A percentile compares a stretch with the other conserved stretches of the same genome.
phyloP scores from a whole-genome alignment of 2,113 vertebrate genomes.

The Ceratotherium simum region DNA sequence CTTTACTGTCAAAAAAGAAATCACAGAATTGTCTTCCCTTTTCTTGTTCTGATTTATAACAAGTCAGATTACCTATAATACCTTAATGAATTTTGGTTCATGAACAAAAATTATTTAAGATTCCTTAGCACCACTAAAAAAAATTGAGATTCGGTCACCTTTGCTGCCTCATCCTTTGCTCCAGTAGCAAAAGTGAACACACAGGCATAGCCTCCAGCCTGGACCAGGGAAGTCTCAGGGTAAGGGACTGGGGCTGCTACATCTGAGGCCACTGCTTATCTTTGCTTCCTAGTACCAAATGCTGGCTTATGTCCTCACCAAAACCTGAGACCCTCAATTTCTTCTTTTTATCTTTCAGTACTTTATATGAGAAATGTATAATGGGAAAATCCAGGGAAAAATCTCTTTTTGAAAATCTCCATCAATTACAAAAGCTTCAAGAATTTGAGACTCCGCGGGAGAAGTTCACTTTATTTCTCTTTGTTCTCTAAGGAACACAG shows the following conservation, averaged over 20 bases:
- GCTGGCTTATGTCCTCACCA: background rate
- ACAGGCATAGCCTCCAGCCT: background rate
- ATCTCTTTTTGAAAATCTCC: slow-evolving; percentile 9
- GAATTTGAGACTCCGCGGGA: background rate
- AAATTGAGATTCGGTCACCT: background rate
- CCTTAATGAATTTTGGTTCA: background rate
- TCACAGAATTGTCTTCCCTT: background rate
- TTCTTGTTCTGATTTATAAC: background rate
- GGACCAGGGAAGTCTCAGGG: background rate
- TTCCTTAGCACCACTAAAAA: background rate
- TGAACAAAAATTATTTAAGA: slow-evolving; percentile 25
- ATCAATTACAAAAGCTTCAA: slow-evolving; percentile 41
- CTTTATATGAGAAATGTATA: background rate
- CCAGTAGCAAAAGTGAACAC: background rate
- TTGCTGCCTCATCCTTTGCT: background rate
- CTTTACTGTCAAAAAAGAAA: background rate
- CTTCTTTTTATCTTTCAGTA: background rate
- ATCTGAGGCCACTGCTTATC: background rate
- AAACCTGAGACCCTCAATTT: background rate
- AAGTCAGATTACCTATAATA: background rate
- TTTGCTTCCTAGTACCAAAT: background rate
- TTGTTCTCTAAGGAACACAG: background rate
- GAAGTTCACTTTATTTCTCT: background rate
- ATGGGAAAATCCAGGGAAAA: background rate
- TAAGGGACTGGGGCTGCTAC: fast-evolving